Base-by-base conservation (phyloP, 2,113 vertebrate species). In the Cygnus atratus region DNA sequence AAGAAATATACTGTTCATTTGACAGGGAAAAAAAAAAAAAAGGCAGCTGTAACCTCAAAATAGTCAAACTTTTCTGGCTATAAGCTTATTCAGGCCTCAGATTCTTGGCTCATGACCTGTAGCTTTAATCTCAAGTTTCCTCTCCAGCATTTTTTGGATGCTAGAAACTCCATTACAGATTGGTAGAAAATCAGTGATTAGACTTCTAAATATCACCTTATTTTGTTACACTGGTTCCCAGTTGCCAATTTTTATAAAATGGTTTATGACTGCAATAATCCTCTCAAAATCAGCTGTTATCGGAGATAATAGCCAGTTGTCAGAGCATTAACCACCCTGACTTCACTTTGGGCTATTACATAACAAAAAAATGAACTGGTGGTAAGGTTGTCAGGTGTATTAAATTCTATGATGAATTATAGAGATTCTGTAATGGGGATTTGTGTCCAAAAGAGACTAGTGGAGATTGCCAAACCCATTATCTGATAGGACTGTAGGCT, bases 351-450 rank as follows among this genome's bases (percentile, higher is more conserved):
- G 96, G 91, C 96, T 97, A 93, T 97, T 97, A 97, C 57, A 80
- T 95, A 97, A 97, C 77, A 95, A 97, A 98, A 97, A 94, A 97
- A 96, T 93, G 92, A 97, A 91, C 94, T 84, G 75, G 65, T 87
- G 94, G 92, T 97, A 92, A 97, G 87, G 84, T 94, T 98, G 95
- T 96, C 97, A 98, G 97, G 96, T 97, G 96, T 98, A 97, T 97
- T 98, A 97, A 97, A 98, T 97, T 98, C 97, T 96, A 96, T 96
- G 92, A 96, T 96, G 93, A 92, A 96, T 97, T 97, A 90, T 81
- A 90, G 95, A 93, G 94, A 88, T 96, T 95, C 95, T 95, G 73
- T 84, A 89, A 93, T 93, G 70, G 71, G 93, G 95, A 97, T 98
- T 97, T 97, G 74, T 94, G 84, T 98, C 91, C 95, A 97, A 95